Evolutionary conservation across 2,113 vertebrate genomes (phyloP).

Genomic region (Otocyon megalotis): DNA sequence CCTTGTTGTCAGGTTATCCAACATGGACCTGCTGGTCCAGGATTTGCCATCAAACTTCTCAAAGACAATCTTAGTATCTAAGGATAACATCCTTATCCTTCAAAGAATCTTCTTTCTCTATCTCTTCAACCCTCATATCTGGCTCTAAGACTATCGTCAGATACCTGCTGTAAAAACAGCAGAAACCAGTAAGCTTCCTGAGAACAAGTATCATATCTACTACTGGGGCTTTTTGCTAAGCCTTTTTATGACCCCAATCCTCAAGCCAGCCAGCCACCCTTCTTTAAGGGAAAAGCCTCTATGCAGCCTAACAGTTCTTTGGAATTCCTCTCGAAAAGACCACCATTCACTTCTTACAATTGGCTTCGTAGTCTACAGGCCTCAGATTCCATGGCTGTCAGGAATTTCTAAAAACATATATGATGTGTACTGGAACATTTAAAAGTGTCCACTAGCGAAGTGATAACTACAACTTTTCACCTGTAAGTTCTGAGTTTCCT

Average conservation of each 20-base stretch:
- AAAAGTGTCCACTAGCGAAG: constrained; percentile 23
- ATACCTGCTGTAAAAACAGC: background rate
- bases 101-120: background rate
- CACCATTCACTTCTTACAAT: background rate
- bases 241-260: background rate
- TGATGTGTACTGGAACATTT: constrained; percentile 26
- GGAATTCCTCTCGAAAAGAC: constrained; percentile 31
- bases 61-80: background rate
- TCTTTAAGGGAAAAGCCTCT: background rate
- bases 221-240: background rate
- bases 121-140: constrained; percentile 26
- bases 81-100: background rate
- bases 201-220: constrained; percentile 5
- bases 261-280: background rate
- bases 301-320: background rate
- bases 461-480: background rate
- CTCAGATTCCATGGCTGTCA: background rate
- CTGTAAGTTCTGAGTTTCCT: constrained; percentile 20
- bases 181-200: background rate
- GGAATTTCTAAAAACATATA: background rate
- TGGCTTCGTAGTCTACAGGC: background rate
- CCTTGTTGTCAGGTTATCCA: background rate
- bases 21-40: background rate
- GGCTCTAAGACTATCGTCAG: background rate
- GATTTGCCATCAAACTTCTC: background rate